Percentiles rank a stretch among this genome's conserved stretches.
Conservation (phyloP, 2,113 vertebrate genomes). For the Ammodramus savannarum region DNA sequence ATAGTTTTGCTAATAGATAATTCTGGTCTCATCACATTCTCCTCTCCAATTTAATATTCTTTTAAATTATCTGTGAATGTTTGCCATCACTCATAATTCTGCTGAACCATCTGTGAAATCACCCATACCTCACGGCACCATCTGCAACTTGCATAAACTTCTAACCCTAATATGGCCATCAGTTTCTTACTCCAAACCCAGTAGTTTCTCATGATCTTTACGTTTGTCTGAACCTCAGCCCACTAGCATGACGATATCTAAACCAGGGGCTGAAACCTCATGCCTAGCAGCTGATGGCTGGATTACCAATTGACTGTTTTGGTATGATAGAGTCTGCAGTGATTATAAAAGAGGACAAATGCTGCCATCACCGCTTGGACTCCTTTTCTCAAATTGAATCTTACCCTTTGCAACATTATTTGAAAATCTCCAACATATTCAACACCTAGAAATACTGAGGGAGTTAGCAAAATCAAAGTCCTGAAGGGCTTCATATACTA, state of each 20-base stretch:
- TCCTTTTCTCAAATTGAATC: not conserved
- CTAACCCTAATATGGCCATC: not conserved
- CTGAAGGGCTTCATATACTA: not conserved
- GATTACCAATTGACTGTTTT: not conserved
- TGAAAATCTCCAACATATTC: not conserved
- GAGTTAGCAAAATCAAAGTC: not conserved
- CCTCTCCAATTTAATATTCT: not conserved
- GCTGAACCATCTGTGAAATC: not conserved
- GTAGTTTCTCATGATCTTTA: not conserved
- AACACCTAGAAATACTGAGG: not conserved
- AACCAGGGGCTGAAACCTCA: not conserved
- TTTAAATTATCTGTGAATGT: not conserved
- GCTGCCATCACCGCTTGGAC: not conserved
- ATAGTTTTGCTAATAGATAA: not conserved
- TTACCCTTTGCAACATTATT: not conserved
- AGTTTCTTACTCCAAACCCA: not conserved
- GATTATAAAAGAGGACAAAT: not conserved
- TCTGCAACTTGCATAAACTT: not conserved
- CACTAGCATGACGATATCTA: not conserved
- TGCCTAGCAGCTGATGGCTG: not conserved
- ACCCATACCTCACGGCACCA: accelerated
- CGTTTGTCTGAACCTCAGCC: not conserved
- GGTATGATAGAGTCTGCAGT: not conserved
- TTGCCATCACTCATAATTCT: not conserved
- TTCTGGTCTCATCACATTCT: not conserved